Evolutionary conservation across 2,888 invertebrate genomes (phyloP), one percentile per base, ranked within the genome.

Genomic region (Gryllus longicercus): DNA sequence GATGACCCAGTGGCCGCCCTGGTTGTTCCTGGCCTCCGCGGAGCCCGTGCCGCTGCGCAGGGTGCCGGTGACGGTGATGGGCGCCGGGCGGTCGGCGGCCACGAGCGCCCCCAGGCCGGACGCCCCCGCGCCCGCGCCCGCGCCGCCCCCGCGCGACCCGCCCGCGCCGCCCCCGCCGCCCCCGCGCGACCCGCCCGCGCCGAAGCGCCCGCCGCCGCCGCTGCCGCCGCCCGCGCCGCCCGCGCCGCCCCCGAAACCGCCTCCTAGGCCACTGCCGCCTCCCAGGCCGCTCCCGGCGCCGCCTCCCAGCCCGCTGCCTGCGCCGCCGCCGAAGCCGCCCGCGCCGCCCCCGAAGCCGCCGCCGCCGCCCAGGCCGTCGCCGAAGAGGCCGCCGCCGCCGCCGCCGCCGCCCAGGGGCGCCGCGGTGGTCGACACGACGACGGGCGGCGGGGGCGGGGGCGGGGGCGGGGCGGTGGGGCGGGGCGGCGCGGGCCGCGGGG

Each of bases 1-100:
- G 63, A 63, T 63, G 63, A 63, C 63, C 63, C 63, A 63, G 63
- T 63, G 63, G n/a, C n/a, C n/a, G 16, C 63, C 63, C n/a, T 63
- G 63, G n/a, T 14, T n/a, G n/a, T 63, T 63, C 16, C 63, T 0
- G 63, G 63, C 8, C 63, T 14, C 63, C n/a, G 63, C 16, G n/a
- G 63, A 63, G n/a, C 63, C 63, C n/a, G 14, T 14, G 14, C 63
- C 63, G 63, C n/a, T 63, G 63, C 63, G 63, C 14, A 63, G 63
- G 8, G 63, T 18, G 38, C 38, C 38, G 5, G 63, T 63, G 63
- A n/a, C 63, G 14, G 63, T 14, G n/a, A n/a, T 14, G 14, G 63
- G 63, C 14, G 63, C 16, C 14, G 63, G 63, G 14, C 16, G 63
- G n/a, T 14, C 16, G 63, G 63, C 16, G 14, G 16, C 63, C 4